Base-by-base conservation (phyloP, 2,888 invertebrate species). In the Rosalia funebris region DNA sequence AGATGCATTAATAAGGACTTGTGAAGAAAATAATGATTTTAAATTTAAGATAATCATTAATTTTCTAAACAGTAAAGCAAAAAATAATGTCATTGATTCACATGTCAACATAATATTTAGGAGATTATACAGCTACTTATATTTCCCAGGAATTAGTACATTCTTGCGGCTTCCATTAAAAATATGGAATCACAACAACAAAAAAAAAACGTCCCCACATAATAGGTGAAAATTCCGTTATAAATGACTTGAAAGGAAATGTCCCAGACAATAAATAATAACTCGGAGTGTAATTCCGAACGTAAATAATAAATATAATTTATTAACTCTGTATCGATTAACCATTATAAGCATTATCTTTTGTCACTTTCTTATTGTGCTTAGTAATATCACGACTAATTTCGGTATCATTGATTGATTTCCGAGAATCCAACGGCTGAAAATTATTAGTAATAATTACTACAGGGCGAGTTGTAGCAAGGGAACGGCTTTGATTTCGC, bases 271-370 rank as follows among this genome's bases (percentile, higher is more conserved):
- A 66, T 42, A 42, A 53, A 64, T 60, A 60, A 60, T 44, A 56
- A 56, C 60, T 37, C 53, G 11, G 4, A 56, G 19, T 58, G 61
- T 56, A 59, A 63, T 61, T 63, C 57, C 20, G 37, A 39, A 57
- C 46, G 60, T 62, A 52, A 59, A 66, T 66, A 65, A 65, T 61
- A 55, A 68, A 68, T 64, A 64, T 66, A 65, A 68, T 66, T 71
- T 68, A 73, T 72, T 72, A 74, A 70, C 66, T 59, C 63, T n/a
- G 11, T 63, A 74, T 74, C 65, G 74, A 74, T 74, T 74, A 69
- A 41, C 72, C 72, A 74, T 74, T 71, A 73, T 56, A 66, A 56
- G 62, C 68, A 73, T 72, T 73, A 72, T 69, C 70, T 71, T 69
- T 72, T 71, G 73, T 74, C 72, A 72, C 72, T 73, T 71, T 71